Evolutionary conservation across 92 coral and sea anemone species (phyloP), one percentile per base, ranked within the genome.

Genomic region (Hydrozoanthus gracilis): DNA sequence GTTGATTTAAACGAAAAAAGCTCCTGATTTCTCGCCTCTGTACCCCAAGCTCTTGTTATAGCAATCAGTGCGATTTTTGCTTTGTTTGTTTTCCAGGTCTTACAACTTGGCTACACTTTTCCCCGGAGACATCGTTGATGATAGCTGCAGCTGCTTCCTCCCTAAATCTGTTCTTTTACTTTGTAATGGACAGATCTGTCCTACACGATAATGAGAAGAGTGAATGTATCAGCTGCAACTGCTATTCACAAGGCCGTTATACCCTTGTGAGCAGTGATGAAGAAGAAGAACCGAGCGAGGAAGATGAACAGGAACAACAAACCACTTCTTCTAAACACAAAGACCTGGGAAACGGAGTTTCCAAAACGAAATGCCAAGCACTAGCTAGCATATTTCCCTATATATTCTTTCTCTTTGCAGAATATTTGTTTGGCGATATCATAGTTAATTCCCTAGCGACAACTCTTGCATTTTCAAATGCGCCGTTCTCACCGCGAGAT

Each of bases 401-500:
- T 27, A 79, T 79, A 61, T 3, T 79, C 12, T 79, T 47, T 79
- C 60, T 79, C 44, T 79, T 79, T 15, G 7, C 67, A n/a, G 84
- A 79, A 44, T 79, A 79, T 16, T 46, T 79, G 55, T 45, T 79
- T 47, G 84, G 44, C 13, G 73, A 79, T 79, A 45, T 79, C 56
- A 64, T 66, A 8, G 9, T 79, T n/a, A 79, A 79, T 46, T 47
- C 84, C 16, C 44, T 79, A 5, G 73, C 64, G 44, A 64, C 84
- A 17, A 47, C 55, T 50, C 67, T 79, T 49, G 73, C 73, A 62
- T 79, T 79, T 79, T 46, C 84, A 2, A 79, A 64, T 56, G 84
- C 84, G 64, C 84, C 84, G 15, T 62, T 79, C 73, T 79, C 84
- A 50, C 60, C 49, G 50, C 84, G 84, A 50, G 84, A 79, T 51